Evolutionary conservation across 2,888 invertebrate species (phyloP), one percentile per base, ranked within the genome.

Genomic region (Dasypolia templi): DNA sequence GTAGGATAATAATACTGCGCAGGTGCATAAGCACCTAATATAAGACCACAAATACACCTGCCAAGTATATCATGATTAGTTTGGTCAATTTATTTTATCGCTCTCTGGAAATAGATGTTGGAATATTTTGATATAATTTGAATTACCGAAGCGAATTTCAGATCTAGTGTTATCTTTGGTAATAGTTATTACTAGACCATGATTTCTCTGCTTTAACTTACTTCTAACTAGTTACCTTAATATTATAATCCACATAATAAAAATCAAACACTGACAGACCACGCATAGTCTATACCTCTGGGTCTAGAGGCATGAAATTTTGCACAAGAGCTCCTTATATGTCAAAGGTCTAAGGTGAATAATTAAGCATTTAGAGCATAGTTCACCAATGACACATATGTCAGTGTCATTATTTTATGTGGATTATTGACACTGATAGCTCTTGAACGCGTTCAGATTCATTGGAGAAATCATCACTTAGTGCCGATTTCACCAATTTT

Each of bases 11-110:
- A 76, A 56, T 70, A 70, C 29, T 22, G 26, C 56, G 42, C 82
- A 77, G 82, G 82, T 82, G 81, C 51, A 53, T 64, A 42, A 67
- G 17, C 55, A n/a, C 63, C 53, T 68, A 71, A 78, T 56, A 39
- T 14, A 62, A 29, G 44, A n/a, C 65, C 62, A 51, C 74, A 82
- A 61, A 81, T 90, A 89, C 89, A 90, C 88, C 88, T 89, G 89
- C 89, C 90, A 89, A 84, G 75, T 67, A 58, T 44, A 68, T 55
- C 35, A 64, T 61, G 69, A 64, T 70, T 70, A 70, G 69, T 70
- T 73, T 26, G 46, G 63, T 67, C 63, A 67, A 64, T 59, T 67
- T 59, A 63, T 67, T 76, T 56, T 58, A 64, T 59, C 49, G 32
- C 32, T 66, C 49, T 70, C 35, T 63, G 53, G 29, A 59, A 55